Percentiles rank a stretch among this genome's conserved stretches.
Conservation (phyloP, 2,888 invertebrate species). For the Apodemia zela region DNA sequence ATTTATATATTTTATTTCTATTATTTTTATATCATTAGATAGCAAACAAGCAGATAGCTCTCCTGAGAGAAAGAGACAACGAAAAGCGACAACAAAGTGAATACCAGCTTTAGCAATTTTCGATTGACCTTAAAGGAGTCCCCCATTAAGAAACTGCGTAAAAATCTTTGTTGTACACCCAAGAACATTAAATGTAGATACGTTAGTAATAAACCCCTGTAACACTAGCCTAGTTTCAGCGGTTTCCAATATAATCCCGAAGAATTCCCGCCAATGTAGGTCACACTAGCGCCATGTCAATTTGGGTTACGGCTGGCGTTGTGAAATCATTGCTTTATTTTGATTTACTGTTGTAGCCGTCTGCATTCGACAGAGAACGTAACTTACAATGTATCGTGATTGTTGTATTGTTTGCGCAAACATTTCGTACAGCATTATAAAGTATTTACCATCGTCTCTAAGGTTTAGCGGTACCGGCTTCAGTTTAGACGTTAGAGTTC, state of each 20-base stretch:
- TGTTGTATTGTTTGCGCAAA: conserved; percentile 9
- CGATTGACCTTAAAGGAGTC: no score
- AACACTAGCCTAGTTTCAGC: conserved; percentile 34
- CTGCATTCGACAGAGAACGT: neutral
- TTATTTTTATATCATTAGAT: no score
- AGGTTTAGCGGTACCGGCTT: neutral
- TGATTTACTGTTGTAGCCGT: conserved; percentile 5
- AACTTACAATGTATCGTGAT: conserved; percentile 2
- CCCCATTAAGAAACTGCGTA: neutral
- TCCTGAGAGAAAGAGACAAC: no score
- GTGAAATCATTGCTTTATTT: conserved; percentile 6
- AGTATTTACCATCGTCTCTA: neutral
- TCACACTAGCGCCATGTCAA: conserved; percentile 28
- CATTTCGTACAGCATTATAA: neutral
- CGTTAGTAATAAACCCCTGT: conserved; percentile 14
- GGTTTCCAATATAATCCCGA: conserved; percentile 18
- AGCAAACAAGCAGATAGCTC: no score
- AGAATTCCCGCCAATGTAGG: conserved; percentile 37
- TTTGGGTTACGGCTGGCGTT: conserved; percentile 11
- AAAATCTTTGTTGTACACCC: neutral
- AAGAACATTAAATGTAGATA: neutral
- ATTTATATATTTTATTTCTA: no score
- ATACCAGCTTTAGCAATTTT: no score
- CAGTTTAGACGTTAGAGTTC: no score
- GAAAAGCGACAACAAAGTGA: no score